Evolutionary conservation across 1,140 invertebrate genomes (phyloP), one percentile per base, ranked within the genome.

Genomic region (Neodiprion fabricii): DNA sequence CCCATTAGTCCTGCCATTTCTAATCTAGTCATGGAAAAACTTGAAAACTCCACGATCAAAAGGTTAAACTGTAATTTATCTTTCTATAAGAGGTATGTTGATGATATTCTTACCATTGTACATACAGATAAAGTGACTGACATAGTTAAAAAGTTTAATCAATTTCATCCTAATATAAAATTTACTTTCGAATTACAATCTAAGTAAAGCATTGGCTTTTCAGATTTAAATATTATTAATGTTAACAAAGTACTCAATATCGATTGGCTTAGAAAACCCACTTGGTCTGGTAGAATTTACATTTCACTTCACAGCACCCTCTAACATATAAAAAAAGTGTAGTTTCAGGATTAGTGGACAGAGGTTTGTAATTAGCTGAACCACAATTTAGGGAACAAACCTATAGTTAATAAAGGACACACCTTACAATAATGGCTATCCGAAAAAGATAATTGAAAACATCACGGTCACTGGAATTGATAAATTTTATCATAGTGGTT

Each of bases 1-100:
- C 73, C 72, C 48, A 40, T 76, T 11, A 77, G 71, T 14, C 72
- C 74, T 28, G 69, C 70, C n/a, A 61, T 76, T 50, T 76, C 76
- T 10, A 74, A 76, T 48, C 48, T 76, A 11, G 77, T 73, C 48
- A 66, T 79, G 68, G 47, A 71, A 68, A 70, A 68, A 12, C 68
- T 79, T 11, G 75, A 74, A 61, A 28, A 8, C 14, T 28, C 49
- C 61, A 67, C 71, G 8, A 68, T 50, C 12, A 17, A 23, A 14
- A 7, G 14, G 11, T n/a, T 71, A 10, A 10, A 48, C 7, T 71
- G 49, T 23, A 48, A 47, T 9, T 9, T 12, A 71, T 5, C 40
- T 53, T 53, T 53, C 14, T 53, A 10, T 53, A 53, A 53, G 14
- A 9, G 50, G 1, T 53, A 10, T 14, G 50, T 53, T 9, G 50